Base-by-base conservation (phyloP, 2,888 invertebrate genomes). In the Anoplius nigerrimus region DNA sequence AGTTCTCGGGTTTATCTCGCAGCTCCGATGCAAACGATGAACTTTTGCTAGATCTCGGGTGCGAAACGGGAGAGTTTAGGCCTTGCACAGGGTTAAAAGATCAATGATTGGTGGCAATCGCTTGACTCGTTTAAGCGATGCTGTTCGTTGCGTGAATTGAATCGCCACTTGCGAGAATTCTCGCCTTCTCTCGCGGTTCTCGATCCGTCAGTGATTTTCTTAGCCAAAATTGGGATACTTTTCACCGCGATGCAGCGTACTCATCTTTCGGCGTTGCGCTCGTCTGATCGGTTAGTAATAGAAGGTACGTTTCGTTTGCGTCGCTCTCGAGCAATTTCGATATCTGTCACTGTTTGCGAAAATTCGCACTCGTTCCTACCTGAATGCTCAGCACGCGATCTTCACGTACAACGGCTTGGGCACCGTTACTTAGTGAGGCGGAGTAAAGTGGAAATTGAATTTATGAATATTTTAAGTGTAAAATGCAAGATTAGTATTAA, bases 401-500 rank as follows among this genome's bases (percentile, higher is more conserved):
- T 2, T 34, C n/a, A 6, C 4, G 34, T 34, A 34, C 4, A 34
- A 34, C 34, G 62, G 62, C 61, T 72, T 71, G 74, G 71, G 78
- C 79, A 79, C 83, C 81, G 77, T 82, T 73, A 65, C 71, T 81
- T 71, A 67, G 66, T 51, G 48, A 71, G 70, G 63, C 71, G 64
- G 72, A 78, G 69, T 64, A 73, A 79, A 81, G 73, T 75, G 72
- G 61, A 68, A 80, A 80, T 84, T 63, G 71, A 81, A 81, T 78
- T 75, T 72, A 72, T 65, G 79, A 82, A 76, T 77, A 59, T 72
- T 71, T 78, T 72, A 79, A 76, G 72, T 81, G 80, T 74, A 79
- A 83, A 84, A 81, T 75, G 74, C 76, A 79, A 78, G 70, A 79
- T 78, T 74, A 77, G 68, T 75, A 74, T 72, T 74, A 76, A 81